Evolutionary conservation across 2,113 vertebrate genomes (phyloP).

Genomic region (Xenopus laevis): DNA sequence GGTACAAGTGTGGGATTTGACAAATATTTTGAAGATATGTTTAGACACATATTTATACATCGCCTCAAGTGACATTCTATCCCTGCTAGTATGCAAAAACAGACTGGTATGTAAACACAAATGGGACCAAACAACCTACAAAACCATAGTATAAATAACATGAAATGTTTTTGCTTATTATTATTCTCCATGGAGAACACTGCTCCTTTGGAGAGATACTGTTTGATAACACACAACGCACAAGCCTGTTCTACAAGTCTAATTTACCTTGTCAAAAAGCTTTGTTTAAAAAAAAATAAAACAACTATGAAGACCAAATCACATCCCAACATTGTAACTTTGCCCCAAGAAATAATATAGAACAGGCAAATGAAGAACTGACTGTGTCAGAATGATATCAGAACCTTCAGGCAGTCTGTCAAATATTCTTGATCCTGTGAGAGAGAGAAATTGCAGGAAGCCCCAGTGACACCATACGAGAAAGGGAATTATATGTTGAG

Average conservation of each 20-base stretch:
- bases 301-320: constrained; percentile 6
- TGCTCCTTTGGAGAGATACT: too few species aligned
- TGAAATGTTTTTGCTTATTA: too few species aligned
- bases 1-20: too few species aligned
- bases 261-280: constrained; percentile 2
- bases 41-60: too few species aligned
- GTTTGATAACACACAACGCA: too few species aligned
- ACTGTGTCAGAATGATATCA: constrained; percentile 1
- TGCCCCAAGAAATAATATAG: constrained; percentile 7
- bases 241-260: not conserved
- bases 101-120: too few species aligned
- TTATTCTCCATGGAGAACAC: too few species aligned
- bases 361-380: constrained; percentile 6
- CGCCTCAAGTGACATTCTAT: too few species aligned
- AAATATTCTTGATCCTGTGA: constrained; percentile 2
- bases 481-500: not conserved
- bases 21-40: too few species aligned
- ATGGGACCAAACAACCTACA: too few species aligned
- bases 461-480: not conserved
- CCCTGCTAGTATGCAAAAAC: too few species aligned
- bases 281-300: not conserved
- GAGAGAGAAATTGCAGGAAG: not conserved
- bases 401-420: constrained; percentile 17
- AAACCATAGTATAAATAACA: too few species aligned
- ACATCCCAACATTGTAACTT: not conserved